Evolutionary conservation across 2,113 vertebrate genomes (phyloP).

Genomic region (Emberiza fucata): DNA sequence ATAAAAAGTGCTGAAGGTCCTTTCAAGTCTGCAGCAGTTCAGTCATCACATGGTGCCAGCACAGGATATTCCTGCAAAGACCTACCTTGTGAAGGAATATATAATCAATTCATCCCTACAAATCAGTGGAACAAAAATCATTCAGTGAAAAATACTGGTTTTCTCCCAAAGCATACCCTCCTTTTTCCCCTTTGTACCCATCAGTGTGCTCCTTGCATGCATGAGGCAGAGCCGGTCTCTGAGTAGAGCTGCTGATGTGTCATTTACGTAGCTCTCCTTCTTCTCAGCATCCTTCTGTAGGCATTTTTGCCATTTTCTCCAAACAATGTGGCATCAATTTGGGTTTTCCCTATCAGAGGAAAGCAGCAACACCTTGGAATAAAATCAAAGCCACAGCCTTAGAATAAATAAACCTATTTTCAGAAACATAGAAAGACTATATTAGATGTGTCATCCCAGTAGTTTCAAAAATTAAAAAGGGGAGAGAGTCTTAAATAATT

Average conservation of each 20-base stretch:
- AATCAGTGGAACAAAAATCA: neutral
- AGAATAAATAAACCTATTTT: slow-evolving; percentile 11
- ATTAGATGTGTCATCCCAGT: neutral
- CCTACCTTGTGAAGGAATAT: slow-evolving; percentile 22
- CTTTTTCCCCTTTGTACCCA: neutral
- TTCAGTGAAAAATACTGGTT: neutral
- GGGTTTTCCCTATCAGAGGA: neutral
- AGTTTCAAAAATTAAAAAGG: neutral
- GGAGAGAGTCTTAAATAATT: neutral
- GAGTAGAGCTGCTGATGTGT: neutral
- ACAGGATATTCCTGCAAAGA: slow-evolving; percentile 39
- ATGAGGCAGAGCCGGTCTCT: neutral
- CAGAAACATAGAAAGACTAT: neutral
- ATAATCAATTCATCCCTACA: neutral
- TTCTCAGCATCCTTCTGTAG: neutral
- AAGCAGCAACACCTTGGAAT: neutral
- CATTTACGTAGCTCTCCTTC: neutral
- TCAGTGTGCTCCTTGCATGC: neutral
- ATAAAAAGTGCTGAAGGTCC: slow-evolving; percentile 24
- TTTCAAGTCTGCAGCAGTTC: slow-evolving; percentile 61
- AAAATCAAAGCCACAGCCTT: neutral
- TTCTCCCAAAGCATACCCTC: neutral
- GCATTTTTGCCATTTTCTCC: neutral
- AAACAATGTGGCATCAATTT: neutral
- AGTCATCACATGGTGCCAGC: slow-evolving; percentile 6